Conservation (phyloP, 2,797 vertebrate genomes). For the Gadopsis marmoratus region DNA sequence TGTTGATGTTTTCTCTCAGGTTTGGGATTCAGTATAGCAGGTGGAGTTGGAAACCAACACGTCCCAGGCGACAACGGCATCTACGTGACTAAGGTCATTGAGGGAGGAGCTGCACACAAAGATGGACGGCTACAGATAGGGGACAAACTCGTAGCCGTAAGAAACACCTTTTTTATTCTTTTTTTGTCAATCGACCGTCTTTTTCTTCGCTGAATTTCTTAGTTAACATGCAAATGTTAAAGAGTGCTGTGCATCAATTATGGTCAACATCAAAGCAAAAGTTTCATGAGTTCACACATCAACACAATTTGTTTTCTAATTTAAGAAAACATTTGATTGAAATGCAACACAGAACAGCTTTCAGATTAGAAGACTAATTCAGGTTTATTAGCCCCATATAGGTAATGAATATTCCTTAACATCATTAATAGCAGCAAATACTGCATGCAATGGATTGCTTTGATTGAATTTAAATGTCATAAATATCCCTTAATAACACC, state of each 20-base stretch:
- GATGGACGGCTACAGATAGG: conserved; percentile 97
- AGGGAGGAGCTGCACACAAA: conserved; percentile 97
- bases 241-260: neutral
- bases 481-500: neutral
- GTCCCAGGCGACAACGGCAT: conserved; percentile 98
- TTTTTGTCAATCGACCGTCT: neutral
- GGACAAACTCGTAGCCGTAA: conserved; percentile 97
- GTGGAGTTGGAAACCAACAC: conserved; percentile 97
- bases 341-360: neutral
- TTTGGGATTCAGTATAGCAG: conserved; percentile 98
- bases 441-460: neutral
- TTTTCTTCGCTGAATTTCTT: neutral
- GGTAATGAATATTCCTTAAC: neutral
- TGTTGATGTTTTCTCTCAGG: conserved; percentile 80
- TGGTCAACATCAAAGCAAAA: neutral
- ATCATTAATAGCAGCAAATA: neutral
- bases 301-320: neutral
- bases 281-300: neutral
- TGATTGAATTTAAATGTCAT: neutral
- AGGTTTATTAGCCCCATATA: neutral
- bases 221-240: neutral
- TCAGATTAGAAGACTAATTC: neutral
- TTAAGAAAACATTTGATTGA: neutral
- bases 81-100: conserved; percentile 98
- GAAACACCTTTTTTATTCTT: conserved; percentile 46